Evolutionary conservation across 1,140 invertebrate genomes (phyloP).

Genomic region (Drosophila punjabiensis): DNA sequence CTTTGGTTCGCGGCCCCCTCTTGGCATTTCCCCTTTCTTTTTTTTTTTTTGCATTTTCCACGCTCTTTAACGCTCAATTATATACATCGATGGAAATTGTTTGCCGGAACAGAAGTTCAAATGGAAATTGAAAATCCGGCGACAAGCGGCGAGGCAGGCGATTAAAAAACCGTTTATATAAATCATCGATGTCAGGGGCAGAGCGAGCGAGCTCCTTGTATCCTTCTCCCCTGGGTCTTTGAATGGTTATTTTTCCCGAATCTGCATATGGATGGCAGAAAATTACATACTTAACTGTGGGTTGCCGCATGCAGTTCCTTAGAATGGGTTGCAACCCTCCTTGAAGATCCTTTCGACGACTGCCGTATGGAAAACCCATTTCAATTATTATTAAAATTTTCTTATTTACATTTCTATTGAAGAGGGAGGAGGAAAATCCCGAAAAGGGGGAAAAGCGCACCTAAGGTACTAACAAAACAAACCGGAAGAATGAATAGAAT

Average conservation of each 20-base stretch:
- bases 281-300: slow-evolving; percentile 65
- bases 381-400: slow-evolving; percentile 82
- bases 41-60: slow-evolving; percentile 30
- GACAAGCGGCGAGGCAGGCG: slow-evolving; percentile 38
- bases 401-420: slow-evolving; percentile 82
- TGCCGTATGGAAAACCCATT: slow-evolving; percentile 58
- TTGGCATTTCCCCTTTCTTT: slow-evolving; percentile 24
- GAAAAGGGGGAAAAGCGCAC: slow-evolving; percentile 42
- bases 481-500: slow-evolving; percentile 37
- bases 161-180: slow-evolving; percentile 78
- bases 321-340: slow-evolving; percentile 35
- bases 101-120: slow-evolving; percentile 30
- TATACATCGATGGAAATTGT: slow-evolving; percentile 64
- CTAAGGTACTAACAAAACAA: slow-evolving; percentile 47
- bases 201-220: slow-evolving; percentile 2
- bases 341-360: slow-evolving; percentile 3
- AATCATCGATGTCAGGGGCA: slow-evolving; percentile 62
- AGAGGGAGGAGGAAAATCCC: slow-evolving; percentile 9
- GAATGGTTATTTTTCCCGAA: slow-evolving; percentile 21
- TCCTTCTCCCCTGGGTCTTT: not conserved
- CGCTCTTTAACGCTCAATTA: slow-evolving; percentile 55
- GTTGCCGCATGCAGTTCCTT: slow-evolving; percentile 69
- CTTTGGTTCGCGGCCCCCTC: not conserved
- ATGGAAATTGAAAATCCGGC: slow-evolving; percentile 32
- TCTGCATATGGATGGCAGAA: slow-evolving; percentile 61